Conservation (phyloP, 2,113 vertebrate species). For the Cariama cristata region DNA sequence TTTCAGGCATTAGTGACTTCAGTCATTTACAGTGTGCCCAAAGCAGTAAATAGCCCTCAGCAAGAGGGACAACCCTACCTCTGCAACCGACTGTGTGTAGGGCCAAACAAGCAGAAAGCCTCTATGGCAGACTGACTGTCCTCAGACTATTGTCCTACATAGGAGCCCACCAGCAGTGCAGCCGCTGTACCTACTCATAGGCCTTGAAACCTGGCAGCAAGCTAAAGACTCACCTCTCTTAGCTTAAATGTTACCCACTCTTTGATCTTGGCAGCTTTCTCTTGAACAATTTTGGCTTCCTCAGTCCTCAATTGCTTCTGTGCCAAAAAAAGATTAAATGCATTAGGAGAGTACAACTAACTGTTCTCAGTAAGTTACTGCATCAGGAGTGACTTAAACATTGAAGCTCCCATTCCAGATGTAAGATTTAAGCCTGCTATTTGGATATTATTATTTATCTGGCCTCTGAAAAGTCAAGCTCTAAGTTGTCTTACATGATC, state of each 20-base stretch:
- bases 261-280: constrained; percentile 97
- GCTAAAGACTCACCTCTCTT: constrained; percentile 81
- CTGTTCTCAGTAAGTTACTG: background rate
- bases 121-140: background rate
- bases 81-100: background rate
- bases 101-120: background rate
- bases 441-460: background rate
- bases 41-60: background rate
- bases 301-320: constrained; percentile 90
- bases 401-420: background rate
- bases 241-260: constrained; percentile 95
- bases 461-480: background rate
- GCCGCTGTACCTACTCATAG: background rate
- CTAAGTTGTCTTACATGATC: background rate
- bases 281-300: constrained; percentile 92
- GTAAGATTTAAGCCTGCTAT: background rate
- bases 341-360: background rate
- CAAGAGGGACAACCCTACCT: background rate
- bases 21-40: background rate
- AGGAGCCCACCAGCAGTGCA: background rate
- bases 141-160: background rate
- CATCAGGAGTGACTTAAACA: background rate
- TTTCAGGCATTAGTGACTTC: background rate
- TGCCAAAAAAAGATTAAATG: background rate
- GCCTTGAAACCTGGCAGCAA: background rate